phyloP scores from a whole-genome alignment of 2,888 invertebrate species.

The Amblyteles armatorius region DNA sequence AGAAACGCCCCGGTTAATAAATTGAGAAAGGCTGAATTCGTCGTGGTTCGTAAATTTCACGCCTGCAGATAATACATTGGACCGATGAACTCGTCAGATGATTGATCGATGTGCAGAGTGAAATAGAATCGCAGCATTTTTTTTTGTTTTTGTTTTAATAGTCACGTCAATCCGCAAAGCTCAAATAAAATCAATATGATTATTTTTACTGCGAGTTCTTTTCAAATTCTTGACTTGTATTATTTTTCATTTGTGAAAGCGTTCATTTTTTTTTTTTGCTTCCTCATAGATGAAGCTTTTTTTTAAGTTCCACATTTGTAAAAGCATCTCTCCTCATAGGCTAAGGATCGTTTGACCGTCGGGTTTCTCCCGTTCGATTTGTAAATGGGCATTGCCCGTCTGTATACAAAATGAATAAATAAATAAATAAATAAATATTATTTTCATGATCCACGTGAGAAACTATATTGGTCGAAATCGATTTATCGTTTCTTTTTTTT shows the following conservation, averaged over 20 bases:
- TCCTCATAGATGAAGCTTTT: too few species aligned
- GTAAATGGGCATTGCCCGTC: too few species aligned
- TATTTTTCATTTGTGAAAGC: too few species aligned
- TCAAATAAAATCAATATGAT: neutral
- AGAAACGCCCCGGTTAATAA: conserved; percentile 8
- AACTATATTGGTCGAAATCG: neutral
- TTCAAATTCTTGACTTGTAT: too few species aligned
- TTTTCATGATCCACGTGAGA: neutral
- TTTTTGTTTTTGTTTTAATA: neutral
- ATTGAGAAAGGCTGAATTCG: conserved; percentile 22
- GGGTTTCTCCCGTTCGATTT: too few species aligned
- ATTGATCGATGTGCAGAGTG: conserved; percentile 25
- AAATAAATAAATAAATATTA: neutral
- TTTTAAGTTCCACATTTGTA: too few species aligned
- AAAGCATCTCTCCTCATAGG: too few species aligned
- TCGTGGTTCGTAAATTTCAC: conserved; percentile 10
- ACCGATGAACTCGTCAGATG: conserved; percentile 47
- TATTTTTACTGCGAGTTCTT: neutral
- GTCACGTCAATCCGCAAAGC: neutral
- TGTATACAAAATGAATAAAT: neutral
- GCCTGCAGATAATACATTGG: conserved; percentile 16
- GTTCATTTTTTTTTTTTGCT: too few species aligned
- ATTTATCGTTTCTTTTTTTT: neutral
- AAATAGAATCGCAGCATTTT: neutral
- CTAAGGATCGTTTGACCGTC: too few species aligned